phyloP scores from a whole-genome alignment of 2,113 vertebrate genomes.

The Sapajus apella region DNA sequence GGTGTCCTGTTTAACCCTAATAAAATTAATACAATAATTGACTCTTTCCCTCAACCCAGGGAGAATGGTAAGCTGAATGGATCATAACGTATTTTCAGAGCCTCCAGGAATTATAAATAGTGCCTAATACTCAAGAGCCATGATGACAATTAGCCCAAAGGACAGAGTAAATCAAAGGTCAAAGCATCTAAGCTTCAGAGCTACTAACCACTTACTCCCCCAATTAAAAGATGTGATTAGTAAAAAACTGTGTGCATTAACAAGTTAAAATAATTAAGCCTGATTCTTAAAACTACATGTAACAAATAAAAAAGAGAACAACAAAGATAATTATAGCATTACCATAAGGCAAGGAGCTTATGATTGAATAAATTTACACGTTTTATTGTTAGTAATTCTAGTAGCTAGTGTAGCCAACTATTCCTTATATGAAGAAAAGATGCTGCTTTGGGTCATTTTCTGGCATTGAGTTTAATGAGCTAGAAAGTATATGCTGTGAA shows the following conservation, averaged over 20 bases:
- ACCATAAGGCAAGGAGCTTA: background rate
- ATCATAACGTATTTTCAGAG: background rate
- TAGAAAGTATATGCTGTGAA: conserved; percentile 28
- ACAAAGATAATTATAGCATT: background rate
- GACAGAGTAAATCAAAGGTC: background rate
- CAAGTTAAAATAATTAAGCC: background rate
- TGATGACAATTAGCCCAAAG: background rate
- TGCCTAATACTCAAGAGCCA: background rate
- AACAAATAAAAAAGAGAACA: conserved; percentile 21
- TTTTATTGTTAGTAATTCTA: background rate
- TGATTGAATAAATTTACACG: conserved; percentile 24
- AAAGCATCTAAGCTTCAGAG: background rate
- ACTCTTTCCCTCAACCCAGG: background rate
- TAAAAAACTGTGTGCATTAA: background rate
- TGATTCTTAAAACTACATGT: background rate
- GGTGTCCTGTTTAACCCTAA: background rate
- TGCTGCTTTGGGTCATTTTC: conserved; percentile 12
- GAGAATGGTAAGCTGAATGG: background rate
- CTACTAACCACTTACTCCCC: background rate
- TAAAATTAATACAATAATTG: conserved; percentile 3
- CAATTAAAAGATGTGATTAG: background rate
- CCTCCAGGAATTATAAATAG: background rate
- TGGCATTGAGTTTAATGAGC: conserved; percentile 48
- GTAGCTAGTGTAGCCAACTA: background rate
- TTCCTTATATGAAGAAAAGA: conserved; percentile 50